Evolutionary conservation across 2,888 invertebrate genomes (phyloP).

Genomic region (Eristalis tenax): DNA sequence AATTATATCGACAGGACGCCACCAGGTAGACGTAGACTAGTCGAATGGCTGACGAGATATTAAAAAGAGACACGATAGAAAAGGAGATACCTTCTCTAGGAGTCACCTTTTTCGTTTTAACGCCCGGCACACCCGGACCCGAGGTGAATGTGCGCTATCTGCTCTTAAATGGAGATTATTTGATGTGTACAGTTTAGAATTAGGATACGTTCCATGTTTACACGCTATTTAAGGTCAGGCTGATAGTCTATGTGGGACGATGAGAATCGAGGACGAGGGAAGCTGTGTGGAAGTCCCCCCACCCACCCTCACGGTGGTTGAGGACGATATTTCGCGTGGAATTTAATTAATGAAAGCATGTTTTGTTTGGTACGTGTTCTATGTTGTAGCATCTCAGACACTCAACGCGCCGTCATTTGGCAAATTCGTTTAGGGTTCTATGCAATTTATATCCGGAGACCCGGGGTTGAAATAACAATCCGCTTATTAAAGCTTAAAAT

Average conservation of each 20-base stretch:
- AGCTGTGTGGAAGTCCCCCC: not conserved
- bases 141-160: slow-evolving; percentile 62
- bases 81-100: slow-evolving; percentile 40
- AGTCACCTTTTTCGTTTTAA: not conserved
- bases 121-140: slow-evolving; percentile 1
- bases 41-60: slow-evolving; percentile 47
- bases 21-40: not conserved
- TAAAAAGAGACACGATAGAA: slow-evolving; percentile 50
- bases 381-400: slow-evolving; percentile 1
- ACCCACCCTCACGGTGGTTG: not conserved
- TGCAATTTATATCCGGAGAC: not conserved
- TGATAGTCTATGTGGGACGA: slow-evolving; percentile 21
- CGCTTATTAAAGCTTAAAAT: slow-evolving; percentile 2
- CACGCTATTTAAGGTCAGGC: slow-evolving; percentile 66
- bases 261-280: not conserved
- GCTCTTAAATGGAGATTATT: slow-evolving; percentile 66
- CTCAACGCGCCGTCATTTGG: not conserved
- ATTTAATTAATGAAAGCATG: slow-evolving; percentile 67
- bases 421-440: not conserved
- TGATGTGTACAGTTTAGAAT: slow-evolving; percentile 64
- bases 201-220: slow-evolving; percentile 67
- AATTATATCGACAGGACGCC: slow-evolving; percentile 65
- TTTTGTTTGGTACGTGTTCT: slow-evolving; percentile 45
- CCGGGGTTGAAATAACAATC: not conserved
- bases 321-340: slow-evolving; percentile 49